These are phyloP conservation scores for Cephalopterus ornatus DNA, from an alignment of 2,113 vertebrate species.

Conservation along the genomic window DNA sequence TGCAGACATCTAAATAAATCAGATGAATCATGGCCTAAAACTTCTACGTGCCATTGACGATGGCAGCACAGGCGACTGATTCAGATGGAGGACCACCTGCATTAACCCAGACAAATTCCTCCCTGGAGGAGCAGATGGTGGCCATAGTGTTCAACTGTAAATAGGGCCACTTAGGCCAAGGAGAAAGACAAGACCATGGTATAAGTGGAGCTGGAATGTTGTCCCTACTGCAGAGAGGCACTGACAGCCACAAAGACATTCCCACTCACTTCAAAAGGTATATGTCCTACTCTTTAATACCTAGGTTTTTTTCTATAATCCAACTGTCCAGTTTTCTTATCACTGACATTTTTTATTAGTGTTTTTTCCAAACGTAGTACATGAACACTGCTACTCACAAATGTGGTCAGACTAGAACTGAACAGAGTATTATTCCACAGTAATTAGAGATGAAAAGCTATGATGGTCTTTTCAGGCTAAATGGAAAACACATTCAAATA, in stretches of 20 bases:
- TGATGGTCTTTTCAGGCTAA: neutral
- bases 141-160: neutral
- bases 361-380: neutral
- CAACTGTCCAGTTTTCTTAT: neutral
- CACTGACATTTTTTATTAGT: neutral
- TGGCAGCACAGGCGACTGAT: neutral
- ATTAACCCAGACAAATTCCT: neutral
- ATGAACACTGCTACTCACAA: neutral
- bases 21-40: neutral
- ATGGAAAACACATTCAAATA: neutral
- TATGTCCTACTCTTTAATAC: neutral
- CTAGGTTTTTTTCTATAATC: neutral
- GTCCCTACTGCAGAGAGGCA: neutral
- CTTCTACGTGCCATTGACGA: neutral
- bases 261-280: neutral
- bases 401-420: neutral
- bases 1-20: neutral
- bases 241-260: neutral
- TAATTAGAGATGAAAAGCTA: neutral
- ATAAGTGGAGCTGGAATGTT: neutral
- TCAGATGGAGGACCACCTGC: neutral
- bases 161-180: neutral
- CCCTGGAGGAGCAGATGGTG: neutral
- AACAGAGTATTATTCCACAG: neutral
- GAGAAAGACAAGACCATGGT: neutral